These are phyloP conservation scores for Colostygia pectinataria DNA, from an alignment of 2,888 invertebrate genomes.

Conservation along the genomic window DNA sequence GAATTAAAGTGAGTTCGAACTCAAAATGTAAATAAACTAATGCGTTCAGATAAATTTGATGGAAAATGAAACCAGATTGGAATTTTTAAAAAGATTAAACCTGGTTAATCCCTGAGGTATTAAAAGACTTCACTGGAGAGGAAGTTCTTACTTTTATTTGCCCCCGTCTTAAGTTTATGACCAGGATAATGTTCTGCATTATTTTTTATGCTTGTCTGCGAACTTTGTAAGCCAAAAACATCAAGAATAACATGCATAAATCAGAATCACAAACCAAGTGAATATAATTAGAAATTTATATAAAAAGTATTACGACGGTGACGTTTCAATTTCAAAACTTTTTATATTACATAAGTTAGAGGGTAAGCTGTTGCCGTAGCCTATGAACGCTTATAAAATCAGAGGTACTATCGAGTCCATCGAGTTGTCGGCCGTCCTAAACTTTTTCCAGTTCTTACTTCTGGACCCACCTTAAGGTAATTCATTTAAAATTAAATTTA, in stretches of 20 bases:
- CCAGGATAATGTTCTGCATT: constrained; percentile 2
- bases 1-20: constrained; percentile 11
- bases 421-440: no score
- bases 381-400: no score
- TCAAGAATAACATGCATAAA: background rate
- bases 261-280: no score
- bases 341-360: no score
- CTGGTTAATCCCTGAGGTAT: background rate
- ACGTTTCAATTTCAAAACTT: no score
- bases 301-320: no score
- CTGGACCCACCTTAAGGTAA: no score
- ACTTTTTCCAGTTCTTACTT: no score
- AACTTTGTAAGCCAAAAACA: background rate
- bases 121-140: background rate
- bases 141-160: constrained; percentile 6
- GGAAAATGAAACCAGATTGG: background rate
- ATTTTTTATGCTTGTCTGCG: constrained; percentile 2
- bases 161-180: constrained; percentile 4
- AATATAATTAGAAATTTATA: background rate
- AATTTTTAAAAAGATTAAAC: constrained; percentile 1
- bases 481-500: no score
- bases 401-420: no score
- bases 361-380: no score
- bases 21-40: background rate
- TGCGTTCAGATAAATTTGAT: background rate